Evolutionary conservation across 2,797 vertebrate species (phyloP), one percentile per base, ranked within the genome.

Genomic region (Chaenodraco wilsoni): DNA sequence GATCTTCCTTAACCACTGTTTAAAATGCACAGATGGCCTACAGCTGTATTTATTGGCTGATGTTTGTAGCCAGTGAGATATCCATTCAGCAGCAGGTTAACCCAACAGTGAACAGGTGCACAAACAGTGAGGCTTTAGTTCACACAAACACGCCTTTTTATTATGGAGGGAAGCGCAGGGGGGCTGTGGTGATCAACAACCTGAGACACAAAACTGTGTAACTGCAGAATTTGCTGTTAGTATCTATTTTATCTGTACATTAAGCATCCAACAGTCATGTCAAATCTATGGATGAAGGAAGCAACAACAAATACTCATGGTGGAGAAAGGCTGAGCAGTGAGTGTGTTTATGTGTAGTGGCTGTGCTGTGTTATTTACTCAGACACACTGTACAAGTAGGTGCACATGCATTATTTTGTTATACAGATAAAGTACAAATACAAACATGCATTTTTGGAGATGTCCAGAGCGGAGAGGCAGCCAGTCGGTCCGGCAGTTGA

Each of bases 61-160:
- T 70, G 6, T 62, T 60, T 52, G 57, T 48, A 62, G 56, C 9
- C 21, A 11, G 45, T 33, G 65, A 69, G 61, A 68, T 67, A 19
- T 60, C 37, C 55, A 77, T 68, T 74, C 54, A 83, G 58, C 60
- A 41, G 68, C 76, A 77, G 71, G 76, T 79, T 69, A 84, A 79
- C 57, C 75, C 86, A 88, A 86, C 84, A 83, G 46, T n/a, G 60
- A 81, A 65, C 84, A 87, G 88, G 78, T 86, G 84, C 68, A 67
- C 1, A 70, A 23, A 69, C 72, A 67, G 62, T 59, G 77, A 76
- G 59, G 75, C 58, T 74, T 73, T 17, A 71, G 13, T 79, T 82
- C 45, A 70, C 78, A 74, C 66, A 84, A 76, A 86, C 72, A 74
- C 62, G 65, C 14, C n/a, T 44, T 74, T 41, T 64, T 45, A 63